Evolutionary conservation across 2,797 vertebrate species (phyloP).

Genomic region (Botia kubotai): DNA sequence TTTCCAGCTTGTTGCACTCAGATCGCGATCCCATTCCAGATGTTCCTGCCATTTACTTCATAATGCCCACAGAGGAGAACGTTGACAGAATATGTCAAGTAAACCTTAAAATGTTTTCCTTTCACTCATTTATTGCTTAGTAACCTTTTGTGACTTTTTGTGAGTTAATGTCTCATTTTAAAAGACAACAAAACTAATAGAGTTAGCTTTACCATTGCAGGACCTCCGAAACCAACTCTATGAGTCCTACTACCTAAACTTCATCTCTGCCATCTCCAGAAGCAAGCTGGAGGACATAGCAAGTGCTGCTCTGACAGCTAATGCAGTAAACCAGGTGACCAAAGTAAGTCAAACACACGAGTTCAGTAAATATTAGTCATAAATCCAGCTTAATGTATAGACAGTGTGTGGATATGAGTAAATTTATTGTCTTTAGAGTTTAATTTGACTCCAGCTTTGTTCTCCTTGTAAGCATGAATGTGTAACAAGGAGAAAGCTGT

Average conservation of each 20-base stretch:
- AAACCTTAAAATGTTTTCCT: slow-evolving; percentile 36
- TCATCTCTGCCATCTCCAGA: slow-evolving; percentile 97
- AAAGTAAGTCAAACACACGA: slow-evolving; percentile 81
- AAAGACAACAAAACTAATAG: neutral
- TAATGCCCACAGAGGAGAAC: slow-evolving; percentile 98
- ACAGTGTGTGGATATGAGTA: neutral
- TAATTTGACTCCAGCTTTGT: neutral
- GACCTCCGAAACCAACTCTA: slow-evolving; percentile 96
- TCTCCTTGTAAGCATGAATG: too few species aligned
- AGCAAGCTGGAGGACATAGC: slow-evolving; percentile 98
- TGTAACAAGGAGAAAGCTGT: too few species aligned
- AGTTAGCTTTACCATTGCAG: slow-evolving; percentile 67
- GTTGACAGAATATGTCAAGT: slow-evolving; percentile 97
- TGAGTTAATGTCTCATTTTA: too few species aligned
- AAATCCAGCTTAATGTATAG: too few species aligned
- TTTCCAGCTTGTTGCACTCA: slow-evolving; percentile 88
- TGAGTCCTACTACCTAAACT: slow-evolving; percentile 96
- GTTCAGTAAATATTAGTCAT: neutral
- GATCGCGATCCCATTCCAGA: slow-evolving; percentile 96
- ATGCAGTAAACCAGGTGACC: slow-evolving; percentile 90
- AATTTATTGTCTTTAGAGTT: neutral
- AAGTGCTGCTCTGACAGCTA: slow-evolving; percentile 91
- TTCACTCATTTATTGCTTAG: neutral
- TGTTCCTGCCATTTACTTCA: slow-evolving; percentile 94
- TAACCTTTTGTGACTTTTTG: too few species aligned